phyloP scores from a whole-genome alignment of 2,888 invertebrate genomes.

The Bellardia pandia region DNA sequence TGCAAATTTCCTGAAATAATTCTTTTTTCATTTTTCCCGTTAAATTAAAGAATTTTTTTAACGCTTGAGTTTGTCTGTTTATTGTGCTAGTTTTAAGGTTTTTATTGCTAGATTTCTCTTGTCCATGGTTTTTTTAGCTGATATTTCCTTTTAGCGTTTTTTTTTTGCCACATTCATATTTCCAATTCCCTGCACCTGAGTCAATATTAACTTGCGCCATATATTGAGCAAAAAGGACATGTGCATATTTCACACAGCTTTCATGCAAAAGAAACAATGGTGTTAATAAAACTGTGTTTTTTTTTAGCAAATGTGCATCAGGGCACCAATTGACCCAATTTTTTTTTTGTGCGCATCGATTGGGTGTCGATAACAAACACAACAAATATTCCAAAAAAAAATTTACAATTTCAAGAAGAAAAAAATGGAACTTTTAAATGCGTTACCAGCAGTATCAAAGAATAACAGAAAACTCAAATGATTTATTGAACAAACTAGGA shows the following conservation, averaged over 20 bases:
- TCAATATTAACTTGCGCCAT: constrained; percentile 48
- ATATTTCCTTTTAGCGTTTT: not conserved
- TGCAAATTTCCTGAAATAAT: too few relatives aligned
- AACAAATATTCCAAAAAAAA: constrained; percentile 14
- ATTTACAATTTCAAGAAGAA: not conserved
- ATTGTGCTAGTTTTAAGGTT: too few relatives aligned
- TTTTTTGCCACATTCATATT: constrained; percentile 1
- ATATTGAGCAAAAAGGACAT: constrained; percentile 23
- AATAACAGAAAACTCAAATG: constrained; percentile 18
- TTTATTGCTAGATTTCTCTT: not conserved
- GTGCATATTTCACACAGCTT: constrained; percentile 35
- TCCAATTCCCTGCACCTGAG: constrained; percentile 54
- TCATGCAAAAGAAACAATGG: constrained; percentile 14
- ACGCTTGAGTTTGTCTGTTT: too few relatives aligned
- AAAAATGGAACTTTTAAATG: constrained; percentile 23
- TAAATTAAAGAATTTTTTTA: too few relatives aligned
- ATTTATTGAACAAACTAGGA: constrained; percentile 41
- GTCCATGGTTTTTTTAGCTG: not conserved
- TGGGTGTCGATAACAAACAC: not conserved
- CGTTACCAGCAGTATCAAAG: constrained; percentile 4
- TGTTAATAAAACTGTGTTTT: constrained; percentile 49
- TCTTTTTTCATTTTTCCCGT: too few relatives aligned
- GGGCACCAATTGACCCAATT: constrained; percentile 72
- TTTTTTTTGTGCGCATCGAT: constrained; percentile 17
- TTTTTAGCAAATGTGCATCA: constrained; percentile 55